Evolutionary conservation across 2,888 invertebrate species (phyloP).

Genomic region (Parnassius mnemosyne): DNA sequence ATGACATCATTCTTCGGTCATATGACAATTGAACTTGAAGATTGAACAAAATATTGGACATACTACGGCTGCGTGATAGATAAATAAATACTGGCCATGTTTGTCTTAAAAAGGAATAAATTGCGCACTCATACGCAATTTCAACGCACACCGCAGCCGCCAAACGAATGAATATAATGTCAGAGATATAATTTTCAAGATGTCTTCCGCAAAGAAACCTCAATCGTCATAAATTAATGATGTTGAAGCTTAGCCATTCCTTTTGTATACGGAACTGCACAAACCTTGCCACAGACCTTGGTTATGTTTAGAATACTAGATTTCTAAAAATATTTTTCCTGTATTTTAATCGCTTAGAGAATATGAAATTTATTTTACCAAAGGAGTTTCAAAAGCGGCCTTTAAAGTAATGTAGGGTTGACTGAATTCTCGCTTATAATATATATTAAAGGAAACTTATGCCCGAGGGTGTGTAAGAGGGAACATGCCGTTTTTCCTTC

Average conservation of each 20-base stretch:
- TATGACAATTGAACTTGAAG: slow-evolving; percentile 3
- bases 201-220: slow-evolving; percentile 20
- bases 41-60: background rate
- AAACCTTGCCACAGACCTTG: slow-evolving; percentile 42
- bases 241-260: slow-evolving; percentile 12
- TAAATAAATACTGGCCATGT: slow-evolving; percentile 1
- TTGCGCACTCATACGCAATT: background rate
- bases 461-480: too few relatives aligned
- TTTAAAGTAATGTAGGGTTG: slow-evolving; percentile 9
- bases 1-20: slow-evolving; percentile 15
- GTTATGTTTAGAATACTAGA: slow-evolving; percentile 45
- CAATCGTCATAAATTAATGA: slow-evolving; percentile 13
- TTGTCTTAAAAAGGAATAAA: slow-evolving; percentile 7
- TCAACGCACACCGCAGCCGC: slow-evolving; percentile 6
- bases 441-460: too few relatives aligned
- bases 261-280: slow-evolving; percentile 44
- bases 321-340: slow-evolving; percentile 42
- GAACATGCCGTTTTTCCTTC: too few relatives aligned
- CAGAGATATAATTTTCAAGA: slow-evolving; percentile 13
- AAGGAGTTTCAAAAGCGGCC: slow-evolving; percentile 23
- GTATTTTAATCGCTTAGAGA: slow-evolving; percentile 26
- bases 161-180: slow-evolving; percentile 10
- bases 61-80: background rate
- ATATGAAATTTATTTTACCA: slow-evolving; percentile 34
- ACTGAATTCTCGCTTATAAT: too few relatives aligned